These are phyloP conservation scores for Euclidia mi DNA, from an alignment of 2,888 invertebrate species.

Conservation along the genomic window DNA sequence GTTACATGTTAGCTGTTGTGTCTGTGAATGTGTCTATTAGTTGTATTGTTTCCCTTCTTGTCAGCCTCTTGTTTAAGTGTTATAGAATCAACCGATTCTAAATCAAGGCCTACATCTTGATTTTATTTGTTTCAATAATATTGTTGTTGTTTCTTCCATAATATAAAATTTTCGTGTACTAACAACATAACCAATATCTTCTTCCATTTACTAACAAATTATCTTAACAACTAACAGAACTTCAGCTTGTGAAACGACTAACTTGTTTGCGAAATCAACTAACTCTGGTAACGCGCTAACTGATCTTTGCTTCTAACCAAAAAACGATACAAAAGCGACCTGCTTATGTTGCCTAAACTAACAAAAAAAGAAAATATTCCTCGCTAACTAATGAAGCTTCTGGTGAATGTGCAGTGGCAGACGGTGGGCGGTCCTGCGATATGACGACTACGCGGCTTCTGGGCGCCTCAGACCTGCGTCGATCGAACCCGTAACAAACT, in stretches of 20 bases:
- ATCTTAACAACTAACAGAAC: constrained; percentile 25
- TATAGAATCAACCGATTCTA: constrained; percentile 35
- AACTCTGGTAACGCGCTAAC: constrained; percentile 12
- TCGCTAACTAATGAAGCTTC: constrained; percentile 44
- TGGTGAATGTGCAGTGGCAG: constrained; percentile 71
- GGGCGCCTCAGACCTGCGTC: constrained; percentile 77
- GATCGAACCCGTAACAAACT: constrained; percentile 31
- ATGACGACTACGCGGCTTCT: constrained; percentile 72
- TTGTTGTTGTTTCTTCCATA: constrained; percentile 18
- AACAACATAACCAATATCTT: constrained; percentile 29
- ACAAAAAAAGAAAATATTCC: constrained; percentile 1
- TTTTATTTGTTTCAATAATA: constrained; percentile 27
- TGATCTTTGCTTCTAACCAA: constrained; percentile 29
- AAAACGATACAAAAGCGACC: constrained; percentile 15
- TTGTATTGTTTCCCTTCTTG: constrained; percentile 55
- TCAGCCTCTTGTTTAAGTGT: constrained; percentile 39
- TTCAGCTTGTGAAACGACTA: constrained; percentile 34
- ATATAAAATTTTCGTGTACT: constrained; percentile 30
- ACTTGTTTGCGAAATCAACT: constrained; percentile 23
- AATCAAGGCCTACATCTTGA: constrained; percentile 30
- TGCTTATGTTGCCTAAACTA: constrained; percentile 32
- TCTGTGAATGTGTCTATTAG: constrained; percentile 61
- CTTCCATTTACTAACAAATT: constrained; percentile 43
- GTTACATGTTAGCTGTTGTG: constrained; percentile 66
- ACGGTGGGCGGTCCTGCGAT: constrained; percentile 72